Conservation (phyloP, 1,140 invertebrate genomes). For the Gonatopus flavifemur region DNA sequence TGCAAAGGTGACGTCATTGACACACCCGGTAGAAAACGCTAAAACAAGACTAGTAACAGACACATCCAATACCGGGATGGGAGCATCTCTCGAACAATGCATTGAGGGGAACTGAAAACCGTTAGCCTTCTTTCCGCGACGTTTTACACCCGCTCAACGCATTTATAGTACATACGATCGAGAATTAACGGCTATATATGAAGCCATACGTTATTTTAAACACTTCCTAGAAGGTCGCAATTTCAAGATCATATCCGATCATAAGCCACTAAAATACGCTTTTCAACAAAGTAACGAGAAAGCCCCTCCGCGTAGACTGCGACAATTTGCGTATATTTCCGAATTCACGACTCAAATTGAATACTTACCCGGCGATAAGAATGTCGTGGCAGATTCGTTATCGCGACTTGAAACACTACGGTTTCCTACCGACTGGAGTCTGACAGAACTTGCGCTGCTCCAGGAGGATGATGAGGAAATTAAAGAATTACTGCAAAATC, state of each 20-base stretch:
- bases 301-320: neutral
- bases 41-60: neutral
- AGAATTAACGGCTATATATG: slow-evolving; percentile 1
- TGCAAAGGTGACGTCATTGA: neutral
- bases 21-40: neutral
- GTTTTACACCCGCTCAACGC: neutral
- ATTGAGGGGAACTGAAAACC: neutral
- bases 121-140: neutral
- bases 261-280: slow-evolving; percentile 2
- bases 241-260: neutral
- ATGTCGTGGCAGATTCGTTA: neutral
- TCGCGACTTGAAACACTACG: neutral
- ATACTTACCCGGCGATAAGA: neutral
- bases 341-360: neutral
- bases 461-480: neutral
- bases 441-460: neutral
- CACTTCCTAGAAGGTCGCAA: neutral
- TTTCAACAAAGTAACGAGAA: neutral
- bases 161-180: neutral
- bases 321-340: neutral
- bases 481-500: neutral
- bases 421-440: neutral
- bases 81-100: neutral
- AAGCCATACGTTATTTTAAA: neutral
- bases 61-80: too few species aligned